Evolutionary conservation across 2,888 invertebrate species (phyloP).

Genomic region (Parnassius glacialis): DNA sequence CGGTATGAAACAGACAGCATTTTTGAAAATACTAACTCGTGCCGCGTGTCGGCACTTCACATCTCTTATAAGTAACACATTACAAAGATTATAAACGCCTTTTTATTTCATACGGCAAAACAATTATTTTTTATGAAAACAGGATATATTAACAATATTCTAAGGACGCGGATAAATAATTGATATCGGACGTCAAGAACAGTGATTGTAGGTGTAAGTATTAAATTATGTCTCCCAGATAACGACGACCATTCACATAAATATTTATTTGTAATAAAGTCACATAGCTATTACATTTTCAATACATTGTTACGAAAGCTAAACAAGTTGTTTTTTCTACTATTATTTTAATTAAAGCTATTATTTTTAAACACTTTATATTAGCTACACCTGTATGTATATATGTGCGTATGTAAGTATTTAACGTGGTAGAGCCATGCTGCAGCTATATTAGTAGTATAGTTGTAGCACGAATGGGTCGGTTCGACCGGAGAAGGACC

Average conservation of each 20-base stretch:
- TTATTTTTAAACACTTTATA: too few species aligned
- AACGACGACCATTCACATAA: slow-evolving; percentile 57
- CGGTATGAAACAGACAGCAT: too few species aligned
- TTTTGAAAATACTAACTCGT: too few species aligned
- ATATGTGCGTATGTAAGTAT: too few species aligned
- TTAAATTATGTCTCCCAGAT: slow-evolving; percentile 54
- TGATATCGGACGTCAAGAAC: slow-evolving; percentile 16
- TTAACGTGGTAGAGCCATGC: too few species aligned
- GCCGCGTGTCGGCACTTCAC: too few species aligned
- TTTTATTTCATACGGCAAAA: not conserved
- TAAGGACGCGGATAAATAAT: slow-evolving; percentile 18
- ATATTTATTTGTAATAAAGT: slow-evolving; percentile 45
- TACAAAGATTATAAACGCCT: slow-evolving; percentile 12
- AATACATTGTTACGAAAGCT: slow-evolving; percentile 28
- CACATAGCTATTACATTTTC: slow-evolving; percentile 32
- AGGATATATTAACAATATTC: not conserved
- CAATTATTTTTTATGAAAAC: not conserved
- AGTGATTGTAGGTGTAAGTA: slow-evolving; percentile 40
- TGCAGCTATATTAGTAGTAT: too few species aligned
- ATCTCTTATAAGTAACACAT: too few species aligned
- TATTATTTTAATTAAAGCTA: too few species aligned
- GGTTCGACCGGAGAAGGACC: too few species aligned
- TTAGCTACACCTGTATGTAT: too few species aligned
- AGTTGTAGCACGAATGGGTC: too few species aligned
- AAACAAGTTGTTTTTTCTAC: not conserved